Base-by-base conservation (phyloP, 2,888 invertebrate species). In the Orthosia gracilis region DNA sequence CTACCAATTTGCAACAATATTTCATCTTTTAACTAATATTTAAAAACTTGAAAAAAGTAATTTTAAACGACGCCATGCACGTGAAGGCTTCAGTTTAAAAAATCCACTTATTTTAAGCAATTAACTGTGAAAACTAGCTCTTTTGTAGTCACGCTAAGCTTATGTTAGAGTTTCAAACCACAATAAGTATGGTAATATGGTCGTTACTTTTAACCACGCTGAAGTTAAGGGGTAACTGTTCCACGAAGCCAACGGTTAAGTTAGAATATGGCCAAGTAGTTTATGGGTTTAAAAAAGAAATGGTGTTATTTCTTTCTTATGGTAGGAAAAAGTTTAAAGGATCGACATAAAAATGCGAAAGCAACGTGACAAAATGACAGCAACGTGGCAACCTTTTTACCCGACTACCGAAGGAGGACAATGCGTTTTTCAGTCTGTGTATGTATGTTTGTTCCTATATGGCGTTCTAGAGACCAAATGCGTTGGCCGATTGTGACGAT, bases 91-190 rank as follows among this genome's bases (percentile, higher is more conserved):
- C 52, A 76, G 80, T 86, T 83, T 68, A 78, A 26, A 82, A 70
- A 72, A 69, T 50, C 54, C 73, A 66, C 75, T 81, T 76, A 78
- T 47, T 74, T 75, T 69, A 66, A 58, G 73, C 61, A 85, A 79
- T 86, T 85, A 85, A 87, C 73, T 67, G 65, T 57, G 61, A 55
- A 62, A 77, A 73, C 52, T 52, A 58, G 21, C 52, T 12, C 66
- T 70, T 64, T 82, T 68, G 58, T 54, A 61, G 86, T 85, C 87
- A 86, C 87, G 86, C 80, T 52, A 79, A 18, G n/a, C 61, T 66
- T 76, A 58, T 23, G 63, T 83, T 69, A 49, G 58, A 63, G 76
- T 62, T 57, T 62, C 45, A 61, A 11, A 31, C 54, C 18, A 78
- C 63, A 73, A 68, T 78, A 73, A 47, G 52, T 76, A 74, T 76